Conservation (phyloP, 1,140 invertebrate genomes). For the Temnothorax nylanderi region DNA sequence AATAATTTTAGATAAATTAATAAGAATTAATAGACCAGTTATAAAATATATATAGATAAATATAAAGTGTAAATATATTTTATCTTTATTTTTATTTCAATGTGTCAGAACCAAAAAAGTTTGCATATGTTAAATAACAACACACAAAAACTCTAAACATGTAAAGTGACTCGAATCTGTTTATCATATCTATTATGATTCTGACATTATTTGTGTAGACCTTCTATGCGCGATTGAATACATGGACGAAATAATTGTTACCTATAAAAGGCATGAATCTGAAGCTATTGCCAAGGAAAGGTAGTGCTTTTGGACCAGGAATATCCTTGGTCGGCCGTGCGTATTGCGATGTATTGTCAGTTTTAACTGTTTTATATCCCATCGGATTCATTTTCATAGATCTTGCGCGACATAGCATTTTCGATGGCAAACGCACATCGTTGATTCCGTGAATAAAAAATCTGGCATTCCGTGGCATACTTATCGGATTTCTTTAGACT, state of each 20-base stretch:
- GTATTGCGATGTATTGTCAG: neutral
- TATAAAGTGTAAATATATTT: neutral
- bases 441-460: neutral
- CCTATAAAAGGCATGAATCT: conserved; percentile 87
- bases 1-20: neutral
- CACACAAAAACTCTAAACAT: neutral
- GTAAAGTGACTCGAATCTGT: neutral
- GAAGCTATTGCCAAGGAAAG: conserved; percentile 84
- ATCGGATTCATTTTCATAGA: neutral
- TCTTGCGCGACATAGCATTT: neutral
- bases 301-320: conserved; percentile 84
- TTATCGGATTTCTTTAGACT: neutral
- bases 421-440: neutral
- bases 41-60: neutral
- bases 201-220: neutral
- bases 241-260: conserved; percentile 74
- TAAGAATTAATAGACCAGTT: neutral
- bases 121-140: neutral
- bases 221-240: neutral
- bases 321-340: conserved; percentile 81
- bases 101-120: neutral
- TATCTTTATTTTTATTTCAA: neutral
- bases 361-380: neutral
- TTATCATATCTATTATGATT: neutral
- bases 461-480: neutral